Conservation (phyloP, 2,797 vertebrate genomes). For the Rallus crepitans region DNA sequence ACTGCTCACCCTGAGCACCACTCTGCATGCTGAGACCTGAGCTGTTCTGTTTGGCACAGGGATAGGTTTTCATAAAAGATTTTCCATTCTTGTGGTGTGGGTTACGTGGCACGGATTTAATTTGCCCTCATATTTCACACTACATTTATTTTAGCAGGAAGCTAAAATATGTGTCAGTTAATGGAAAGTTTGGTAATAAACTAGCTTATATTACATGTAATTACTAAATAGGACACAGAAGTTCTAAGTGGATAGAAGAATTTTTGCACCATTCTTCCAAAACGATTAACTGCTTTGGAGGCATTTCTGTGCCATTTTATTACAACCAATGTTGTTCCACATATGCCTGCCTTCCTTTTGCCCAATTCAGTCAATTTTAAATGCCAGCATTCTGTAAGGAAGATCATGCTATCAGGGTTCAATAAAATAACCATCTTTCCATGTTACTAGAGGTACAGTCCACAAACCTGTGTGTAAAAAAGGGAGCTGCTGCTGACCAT, state of each 20-base stretch:
- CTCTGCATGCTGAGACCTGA: not conserved
- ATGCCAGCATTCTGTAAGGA: not conserved
- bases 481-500: not conserved
- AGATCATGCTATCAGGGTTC: not conserved
- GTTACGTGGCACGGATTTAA: slow-evolving; percentile 14
- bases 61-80: not conserved
- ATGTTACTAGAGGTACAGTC: not conserved
- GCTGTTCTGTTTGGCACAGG: not conserved
- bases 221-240: not conserved
- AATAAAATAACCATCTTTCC: not conserved
- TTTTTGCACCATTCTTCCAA: not conserved
- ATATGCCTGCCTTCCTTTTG: not conserved
- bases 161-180: slow-evolving; percentile 24
- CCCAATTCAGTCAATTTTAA: not conserved
- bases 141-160: slow-evolving; percentile 51
- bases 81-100: not conserved
- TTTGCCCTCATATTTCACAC: slow-evolving; percentile 24
- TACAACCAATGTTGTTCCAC: not conserved
- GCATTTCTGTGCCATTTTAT: not conserved
- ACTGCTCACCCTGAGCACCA: fast-evolving
- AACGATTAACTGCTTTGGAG: not conserved
- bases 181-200: slow-evolving; percentile 23
- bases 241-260: not conserved
- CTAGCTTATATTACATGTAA: not conserved
- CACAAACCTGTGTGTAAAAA: not conserved